Conservation (phyloP, 2,113 vertebrate genomes). For the Telmatochromis sp. region DNA sequence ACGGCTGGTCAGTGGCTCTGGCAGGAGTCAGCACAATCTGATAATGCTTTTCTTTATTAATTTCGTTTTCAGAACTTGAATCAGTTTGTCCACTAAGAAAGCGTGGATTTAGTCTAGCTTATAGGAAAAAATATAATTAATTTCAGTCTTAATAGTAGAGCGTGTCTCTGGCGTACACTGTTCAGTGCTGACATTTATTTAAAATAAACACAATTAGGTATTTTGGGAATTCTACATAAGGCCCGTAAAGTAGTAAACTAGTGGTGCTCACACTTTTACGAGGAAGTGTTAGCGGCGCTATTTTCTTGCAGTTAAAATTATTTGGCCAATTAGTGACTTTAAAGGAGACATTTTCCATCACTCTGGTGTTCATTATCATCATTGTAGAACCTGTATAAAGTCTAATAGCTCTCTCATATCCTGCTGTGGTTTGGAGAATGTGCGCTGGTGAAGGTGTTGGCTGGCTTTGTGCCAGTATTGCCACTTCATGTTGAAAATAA, state of each 20-base stretch:
- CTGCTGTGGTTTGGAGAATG: slow-evolving; percentile 9
- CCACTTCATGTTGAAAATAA: not conserved
- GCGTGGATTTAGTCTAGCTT: not conserved
- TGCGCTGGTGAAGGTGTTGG: not conserved
- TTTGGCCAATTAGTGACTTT: slow-evolving; percentile 15
- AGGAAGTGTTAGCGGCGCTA: not conserved
- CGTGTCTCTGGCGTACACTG: not conserved
- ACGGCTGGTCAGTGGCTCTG: slow-evolving; percentile 82
- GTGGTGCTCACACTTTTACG: not conserved
- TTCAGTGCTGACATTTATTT: not conserved
- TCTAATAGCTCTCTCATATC: not conserved
- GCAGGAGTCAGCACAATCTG: not conserved
- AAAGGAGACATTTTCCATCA: not conserved
- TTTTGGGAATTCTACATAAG: not conserved
- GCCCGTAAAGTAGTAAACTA: not conserved
- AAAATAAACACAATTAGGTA: not conserved
- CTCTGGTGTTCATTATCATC: slow-evolving; percentile 7
- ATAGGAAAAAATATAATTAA: not conserved
- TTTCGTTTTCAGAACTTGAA: not conserved
- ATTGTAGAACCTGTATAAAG: not conserved
- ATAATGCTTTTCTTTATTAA: not conserved
- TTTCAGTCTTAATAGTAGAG: not conserved
- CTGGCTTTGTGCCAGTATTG: not conserved
- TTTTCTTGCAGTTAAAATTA: slow-evolving; percentile 7
- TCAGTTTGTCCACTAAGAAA: not conserved